Evolutionary conservation across 2,888 invertebrate genomes (phyloP).

Genomic region (Diaprepes abbreviatus): DNA sequence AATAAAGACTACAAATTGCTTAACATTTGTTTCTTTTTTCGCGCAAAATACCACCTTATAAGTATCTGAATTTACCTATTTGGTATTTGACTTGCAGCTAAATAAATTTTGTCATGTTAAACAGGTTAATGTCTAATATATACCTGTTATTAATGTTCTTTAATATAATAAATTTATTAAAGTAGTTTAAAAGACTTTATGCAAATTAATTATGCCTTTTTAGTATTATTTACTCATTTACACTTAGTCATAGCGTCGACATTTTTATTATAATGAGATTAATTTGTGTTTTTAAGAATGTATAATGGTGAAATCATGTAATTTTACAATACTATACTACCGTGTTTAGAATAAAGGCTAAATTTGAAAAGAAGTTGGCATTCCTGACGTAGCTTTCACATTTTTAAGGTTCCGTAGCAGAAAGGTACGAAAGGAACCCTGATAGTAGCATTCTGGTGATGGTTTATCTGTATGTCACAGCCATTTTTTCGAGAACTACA

Average conservation of each 20-base stretch:
- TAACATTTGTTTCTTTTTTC: too few species aligned
- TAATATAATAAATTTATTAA: conserved; percentile 29
- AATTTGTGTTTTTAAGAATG: conserved; percentile 11
- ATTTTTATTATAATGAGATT: not conserved
- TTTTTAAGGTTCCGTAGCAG: too few species aligned
- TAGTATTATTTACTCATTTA: conserved; percentile 3
- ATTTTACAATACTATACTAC: too few species aligned
- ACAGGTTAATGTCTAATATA: conserved; percentile 22
- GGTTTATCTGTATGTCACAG: too few species aligned
- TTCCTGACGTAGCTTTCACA: too few species aligned
- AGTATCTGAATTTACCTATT: conserved; percentile 2
- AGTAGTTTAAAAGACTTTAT: conserved; percentile 12
- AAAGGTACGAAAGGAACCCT: too few species aligned
- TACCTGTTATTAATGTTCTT: conserved; percentile 15
- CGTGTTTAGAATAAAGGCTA: too few species aligned
- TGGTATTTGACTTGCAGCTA: conserved; percentile 19
- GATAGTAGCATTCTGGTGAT: too few species aligned
- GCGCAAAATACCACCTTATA: not conserved
- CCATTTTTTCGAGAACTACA: too few species aligned
- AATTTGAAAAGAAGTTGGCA: too few species aligned
- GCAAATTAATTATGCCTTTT: conserved; percentile 22
- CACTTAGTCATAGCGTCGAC: not conserved
- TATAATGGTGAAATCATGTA: not conserved
- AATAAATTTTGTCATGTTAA: conserved; percentile 28
- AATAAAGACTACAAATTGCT: too few species aligned